phyloP scores from a whole-genome alignment of 2,888 invertebrate genomes.

The Diogma glabrata region DNA sequence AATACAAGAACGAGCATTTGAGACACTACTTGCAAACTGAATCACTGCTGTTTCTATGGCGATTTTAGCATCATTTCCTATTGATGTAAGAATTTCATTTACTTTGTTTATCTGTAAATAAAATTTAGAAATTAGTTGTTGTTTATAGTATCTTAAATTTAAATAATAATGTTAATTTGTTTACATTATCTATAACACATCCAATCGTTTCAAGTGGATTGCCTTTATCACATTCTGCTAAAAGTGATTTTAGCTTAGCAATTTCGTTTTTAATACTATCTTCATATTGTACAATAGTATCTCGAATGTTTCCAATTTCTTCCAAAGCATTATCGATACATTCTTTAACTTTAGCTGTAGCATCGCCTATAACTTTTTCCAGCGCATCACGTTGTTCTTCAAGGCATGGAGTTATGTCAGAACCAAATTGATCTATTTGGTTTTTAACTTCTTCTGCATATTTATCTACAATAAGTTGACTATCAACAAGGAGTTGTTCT shows the following conservation, averaged over 20 bases:
- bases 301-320: neutral
- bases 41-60: neutral
- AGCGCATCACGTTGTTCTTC: neutral
- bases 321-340: neutral
- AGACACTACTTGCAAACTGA: neutral
- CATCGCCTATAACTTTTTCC: neutral
- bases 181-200: neutral
- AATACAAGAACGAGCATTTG: neutral
- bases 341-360: neutral
- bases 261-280: neutral
- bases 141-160: no score
- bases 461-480: no score
- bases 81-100: neutral
- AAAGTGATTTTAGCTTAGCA: neutral
- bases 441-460: no score
- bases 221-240: neutral
- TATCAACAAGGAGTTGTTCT: no score
- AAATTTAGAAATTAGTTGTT: no score
- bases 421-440: no score
- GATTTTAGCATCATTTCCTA: neutral
- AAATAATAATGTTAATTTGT: no score
- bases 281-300: neutral
- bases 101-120: neutral
- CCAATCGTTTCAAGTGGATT: neutral
- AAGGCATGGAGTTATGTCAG: neutral